A percentile compares a stretch with the other conserved stretches of the same genome.
Evolutionary conservation across 2,797 vertebrate species (phyloP).

Genomic region (Euthynnus affinis): DNA sequence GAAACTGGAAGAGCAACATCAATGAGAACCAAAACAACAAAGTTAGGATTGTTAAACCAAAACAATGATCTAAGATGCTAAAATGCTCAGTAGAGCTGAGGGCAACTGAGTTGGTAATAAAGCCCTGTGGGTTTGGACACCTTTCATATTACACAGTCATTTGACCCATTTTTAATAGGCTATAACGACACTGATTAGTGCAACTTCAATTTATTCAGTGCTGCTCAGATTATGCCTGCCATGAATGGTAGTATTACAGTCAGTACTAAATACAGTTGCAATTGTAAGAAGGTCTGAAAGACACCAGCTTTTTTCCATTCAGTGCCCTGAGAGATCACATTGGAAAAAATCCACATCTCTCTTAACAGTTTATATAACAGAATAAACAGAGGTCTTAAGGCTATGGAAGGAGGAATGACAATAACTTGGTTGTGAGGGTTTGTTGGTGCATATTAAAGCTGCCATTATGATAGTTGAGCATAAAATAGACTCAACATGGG

Average conservation of each 20-base stretch:
- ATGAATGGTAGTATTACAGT: background rate
- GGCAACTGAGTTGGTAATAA: background rate
- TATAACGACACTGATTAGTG: background rate
- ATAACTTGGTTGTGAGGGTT: conserved; percentile 55
- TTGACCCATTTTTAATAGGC: background rate
- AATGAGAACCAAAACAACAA: background rate
- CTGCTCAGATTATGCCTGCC: background rate
- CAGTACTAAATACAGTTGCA: background rate
- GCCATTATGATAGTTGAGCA: conserved; percentile 66
- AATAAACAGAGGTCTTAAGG: conserved; percentile 56
- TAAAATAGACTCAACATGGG: conserved; percentile 57
- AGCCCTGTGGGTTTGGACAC: background rate
- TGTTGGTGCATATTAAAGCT: conserved; percentile 61
- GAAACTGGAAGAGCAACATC: too few species aligned
- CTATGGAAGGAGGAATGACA: conserved; percentile 48
- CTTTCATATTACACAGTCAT: background rate
- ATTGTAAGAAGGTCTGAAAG: background rate
- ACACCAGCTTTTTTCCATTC: conserved; percentile 7
- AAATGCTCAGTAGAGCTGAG: background rate
- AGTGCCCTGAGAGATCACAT: conserved; percentile 5
- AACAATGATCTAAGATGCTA: background rate
- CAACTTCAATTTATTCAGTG: background rate
- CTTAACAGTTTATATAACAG: conserved; percentile 48
- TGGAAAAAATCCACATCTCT: conserved; percentile 51
- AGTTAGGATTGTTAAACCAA: background rate